Conservation (phyloP, 1,140 invertebrate species). For the Zaprionus davidi region DNA sequence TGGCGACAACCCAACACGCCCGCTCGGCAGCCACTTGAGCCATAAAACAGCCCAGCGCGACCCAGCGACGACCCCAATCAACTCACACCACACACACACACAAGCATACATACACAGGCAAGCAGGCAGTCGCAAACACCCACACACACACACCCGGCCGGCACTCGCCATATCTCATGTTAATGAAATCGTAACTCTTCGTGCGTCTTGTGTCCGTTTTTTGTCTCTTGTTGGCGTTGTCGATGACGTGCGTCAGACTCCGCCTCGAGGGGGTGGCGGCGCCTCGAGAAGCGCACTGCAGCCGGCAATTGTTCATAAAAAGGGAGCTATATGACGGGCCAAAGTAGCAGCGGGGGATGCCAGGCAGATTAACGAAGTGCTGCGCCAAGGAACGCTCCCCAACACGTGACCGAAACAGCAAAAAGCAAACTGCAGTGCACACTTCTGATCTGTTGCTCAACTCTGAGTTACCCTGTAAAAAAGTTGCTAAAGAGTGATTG, state of each 20-base stretch:
- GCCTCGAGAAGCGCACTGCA: slow-evolving; percentile 35
- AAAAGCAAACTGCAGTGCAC: background rate
- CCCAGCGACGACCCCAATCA: slow-evolving; percentile 61
- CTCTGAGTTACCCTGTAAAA: background rate
- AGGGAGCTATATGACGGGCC: background rate
- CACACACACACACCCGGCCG: background rate
- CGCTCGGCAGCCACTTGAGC: slow-evolving; percentile 66
- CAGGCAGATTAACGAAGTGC: slow-evolving; percentile 25
- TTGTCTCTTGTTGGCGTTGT: slow-evolving; percentile 38
- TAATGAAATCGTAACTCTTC: slow-evolving; percentile 83
- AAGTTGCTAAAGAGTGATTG: background rate
- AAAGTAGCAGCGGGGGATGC: background rate
- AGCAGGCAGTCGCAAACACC: background rate
- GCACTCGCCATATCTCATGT: slow-evolving; percentile 81
- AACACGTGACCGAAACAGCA: slow-evolving; percentile 16
- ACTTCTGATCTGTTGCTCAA: background rate
- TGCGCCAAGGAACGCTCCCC: slow-evolving; percentile 11
- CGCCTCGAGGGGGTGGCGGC: background rate
- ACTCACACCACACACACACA: slow-evolving; percentile 12
- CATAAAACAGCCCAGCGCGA: slow-evolving; percentile 71
- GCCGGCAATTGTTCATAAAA: slow-evolving; percentile 47
- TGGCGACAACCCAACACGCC: slow-evolving; percentile 53
- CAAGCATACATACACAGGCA: background rate
- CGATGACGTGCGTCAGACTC: slow-evolving; percentile 40
- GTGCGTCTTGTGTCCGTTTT: slow-evolving; percentile 76